phyloP scores from a whole-genome alignment of 1,140 invertebrate species.

The Eumeta japonica region DNA sequence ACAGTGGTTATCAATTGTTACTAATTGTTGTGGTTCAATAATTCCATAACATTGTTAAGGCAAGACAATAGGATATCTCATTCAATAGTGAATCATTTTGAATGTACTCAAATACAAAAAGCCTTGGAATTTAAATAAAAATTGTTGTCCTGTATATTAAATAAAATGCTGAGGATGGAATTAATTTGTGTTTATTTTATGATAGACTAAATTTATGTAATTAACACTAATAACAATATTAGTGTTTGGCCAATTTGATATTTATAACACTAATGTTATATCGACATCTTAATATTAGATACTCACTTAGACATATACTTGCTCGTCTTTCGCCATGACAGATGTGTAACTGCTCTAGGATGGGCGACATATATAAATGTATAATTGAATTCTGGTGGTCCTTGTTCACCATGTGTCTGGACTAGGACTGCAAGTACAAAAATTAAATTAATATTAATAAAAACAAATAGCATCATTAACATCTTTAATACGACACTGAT shows the following conservation, averaged over 20 bases:
- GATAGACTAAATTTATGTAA: not conserved
- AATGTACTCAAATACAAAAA: no score
- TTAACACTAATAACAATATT: slow-evolving; percentile 2
- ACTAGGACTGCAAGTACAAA: slow-evolving; percentile 24
- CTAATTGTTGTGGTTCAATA: no score
- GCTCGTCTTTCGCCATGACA: slow-evolving; percentile 96
- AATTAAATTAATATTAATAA: not conserved
- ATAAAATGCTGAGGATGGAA: no score
- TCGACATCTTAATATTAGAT: not conserved
- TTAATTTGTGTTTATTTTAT: not conserved
- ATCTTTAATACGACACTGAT: not conserved
- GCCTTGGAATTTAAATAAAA: no score
- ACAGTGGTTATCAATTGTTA: no score
- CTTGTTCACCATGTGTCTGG: slow-evolving; percentile 35
- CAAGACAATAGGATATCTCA: no score
- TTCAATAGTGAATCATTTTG: no score
- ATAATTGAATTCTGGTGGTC: slow-evolving; percentile 71
- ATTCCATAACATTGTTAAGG: no score
- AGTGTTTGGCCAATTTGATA: not conserved
- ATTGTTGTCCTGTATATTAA: no score
- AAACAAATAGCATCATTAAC: not conserved
- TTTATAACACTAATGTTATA: not conserved
- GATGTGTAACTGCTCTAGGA: slow-evolving; percentile 90
- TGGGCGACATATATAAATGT: slow-evolving; percentile 96
- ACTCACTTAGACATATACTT: slow-evolving; percentile 97